Evolutionary conservation across 2,113 vertebrate species (phyloP).

Genomic region (Phrynosoma blainvillii): DNA sequence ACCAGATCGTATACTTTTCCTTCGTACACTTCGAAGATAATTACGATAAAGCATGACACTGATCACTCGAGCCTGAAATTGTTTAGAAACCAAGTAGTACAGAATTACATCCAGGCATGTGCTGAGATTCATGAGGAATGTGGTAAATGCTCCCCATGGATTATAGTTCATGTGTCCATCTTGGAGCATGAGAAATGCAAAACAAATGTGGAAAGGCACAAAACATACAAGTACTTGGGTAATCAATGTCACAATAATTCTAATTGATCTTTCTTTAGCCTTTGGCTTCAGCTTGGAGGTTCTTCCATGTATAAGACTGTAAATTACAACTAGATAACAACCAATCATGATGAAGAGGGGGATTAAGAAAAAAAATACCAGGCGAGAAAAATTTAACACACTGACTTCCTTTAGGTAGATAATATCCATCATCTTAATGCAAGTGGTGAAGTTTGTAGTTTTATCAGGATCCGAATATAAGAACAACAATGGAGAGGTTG

Average conservation of each 20-base stretch:
- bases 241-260: slow-evolving; percentile 92
- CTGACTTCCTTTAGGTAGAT: slow-evolving; percentile 84
- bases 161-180: slow-evolving; percentile 66
- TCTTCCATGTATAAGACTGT: slow-evolving; percentile 87
- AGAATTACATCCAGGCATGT: slow-evolving; percentile 94
- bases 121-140: slow-evolving; percentile 95
- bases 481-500: slow-evolving; percentile 83
- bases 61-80: slow-evolving; percentile 96
- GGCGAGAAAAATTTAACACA: slow-evolving; percentile 82
- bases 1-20: slow-evolving; percentile 87
- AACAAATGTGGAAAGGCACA: slow-evolving; percentile 90
- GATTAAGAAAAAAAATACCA: slow-evolving; percentile 90
- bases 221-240: slow-evolving; percentile 92
- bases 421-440: slow-evolving; percentile 90
- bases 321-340: slow-evolving; percentile 89
- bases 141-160: slow-evolving; percentile 89
- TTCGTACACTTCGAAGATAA: slow-evolving; percentile 91
- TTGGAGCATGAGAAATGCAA: slow-evolving; percentile 82
- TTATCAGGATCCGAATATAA: slow-evolving; percentile 82
- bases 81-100: slow-evolving; percentile 97
- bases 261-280: slow-evolving; percentile 93
- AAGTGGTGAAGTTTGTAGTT: slow-evolving; percentile 83
- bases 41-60: slow-evolving; percentile 96
- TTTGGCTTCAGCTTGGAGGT: slow-evolving; percentile 95
- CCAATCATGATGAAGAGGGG: slow-evolving; percentile 92